Evolutionary conservation across 2,797 vertebrate species (phyloP).

Genomic region (Neopelma chrysocephalum): DNA sequence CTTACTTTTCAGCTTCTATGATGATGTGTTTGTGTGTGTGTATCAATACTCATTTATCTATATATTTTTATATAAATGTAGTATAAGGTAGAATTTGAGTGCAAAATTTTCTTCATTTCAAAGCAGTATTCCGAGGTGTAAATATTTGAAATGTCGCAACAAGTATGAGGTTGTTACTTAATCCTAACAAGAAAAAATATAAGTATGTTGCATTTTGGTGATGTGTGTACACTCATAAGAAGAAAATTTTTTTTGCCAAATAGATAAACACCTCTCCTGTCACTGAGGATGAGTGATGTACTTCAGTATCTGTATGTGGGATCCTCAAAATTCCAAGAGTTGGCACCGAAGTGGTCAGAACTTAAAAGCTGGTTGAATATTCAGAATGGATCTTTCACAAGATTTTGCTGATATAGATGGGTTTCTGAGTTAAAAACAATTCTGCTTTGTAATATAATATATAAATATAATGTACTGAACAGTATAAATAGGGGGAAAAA

Average conservation of each 20-base stretch:
- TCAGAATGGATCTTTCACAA: not conserved
- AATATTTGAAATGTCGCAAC: rapidly evolving
- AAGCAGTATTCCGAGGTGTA: not conserved
- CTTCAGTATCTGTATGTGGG: not conserved
- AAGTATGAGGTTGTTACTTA: not conserved
- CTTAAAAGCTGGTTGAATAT: not conserved
- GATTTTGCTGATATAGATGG: not conserved
- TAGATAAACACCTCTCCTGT: rapidly evolving
- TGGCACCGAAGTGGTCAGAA: not conserved
- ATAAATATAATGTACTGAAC: not conserved
- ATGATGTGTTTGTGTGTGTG: rapidly evolving
- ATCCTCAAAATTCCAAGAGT: not conserved
- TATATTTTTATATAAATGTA: not conserved
- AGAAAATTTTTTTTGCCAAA: not conserved
- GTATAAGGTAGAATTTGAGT: not conserved
- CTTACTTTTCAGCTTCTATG: not conserved
- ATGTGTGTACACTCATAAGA: rapidly evolving
- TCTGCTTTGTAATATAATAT: not conserved
- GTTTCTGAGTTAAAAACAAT: not conserved
- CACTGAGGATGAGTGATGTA: not conserved
- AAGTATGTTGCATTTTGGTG: not conserved
- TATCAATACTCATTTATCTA: no score
- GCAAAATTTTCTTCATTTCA: not conserved
- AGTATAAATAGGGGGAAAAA: rapidly evolving
- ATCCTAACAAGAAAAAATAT: not conserved